Percentiles rank a stretch among this genome's conserved stretches.
phyloP scores from a whole-genome alignment of 1,140 invertebrate genomes.

The Papilio helenus region DNA sequence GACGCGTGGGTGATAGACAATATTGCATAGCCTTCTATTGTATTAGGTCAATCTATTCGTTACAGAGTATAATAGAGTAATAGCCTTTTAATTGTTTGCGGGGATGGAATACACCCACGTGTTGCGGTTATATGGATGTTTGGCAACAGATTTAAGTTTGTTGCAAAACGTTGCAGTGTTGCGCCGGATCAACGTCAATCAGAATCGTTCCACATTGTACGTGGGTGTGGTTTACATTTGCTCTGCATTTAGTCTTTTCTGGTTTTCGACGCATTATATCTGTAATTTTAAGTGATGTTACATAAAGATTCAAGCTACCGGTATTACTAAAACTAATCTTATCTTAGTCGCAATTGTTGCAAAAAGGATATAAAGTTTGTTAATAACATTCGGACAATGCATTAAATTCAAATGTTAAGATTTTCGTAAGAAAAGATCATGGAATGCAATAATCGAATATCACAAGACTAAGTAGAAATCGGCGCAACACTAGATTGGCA shows the following conservation, averaged over 20 bases:
- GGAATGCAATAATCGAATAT: too few species aligned
- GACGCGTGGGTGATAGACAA: constrained; percentile 56
- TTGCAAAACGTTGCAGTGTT: constrained; percentile 47
- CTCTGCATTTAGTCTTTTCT: neutral
- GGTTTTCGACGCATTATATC: constrained; percentile 12
- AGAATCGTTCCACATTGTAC: constrained; percentile 33
- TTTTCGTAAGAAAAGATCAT: too few species aligned
- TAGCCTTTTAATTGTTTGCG: constrained; percentile 62
- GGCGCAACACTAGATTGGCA: too few species aligned
- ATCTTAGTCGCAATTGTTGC: neutral
- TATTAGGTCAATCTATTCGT: constrained; percentile 42
- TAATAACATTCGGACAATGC: too few species aligned
- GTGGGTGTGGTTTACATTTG: constrained; percentile 28
- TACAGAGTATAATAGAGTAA: constrained; percentile 49
- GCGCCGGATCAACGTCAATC: constrained; percentile 30
- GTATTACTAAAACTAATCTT: constrained; percentile 15
- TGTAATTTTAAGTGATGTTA: constrained; percentile 22
- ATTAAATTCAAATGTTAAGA: too few species aligned
- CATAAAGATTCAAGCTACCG: constrained; percentile 28
- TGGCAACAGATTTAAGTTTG: constrained; percentile 47
- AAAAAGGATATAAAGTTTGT: neutral
- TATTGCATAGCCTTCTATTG: constrained; percentile 49
- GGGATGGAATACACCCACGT: constrained; percentile 60
- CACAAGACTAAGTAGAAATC: too few species aligned
- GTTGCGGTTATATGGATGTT: constrained; percentile 40